phyloP scores from a whole-genome alignment of 1,140 invertebrate species.

The Rhopalosiphum maidis region DNA sequence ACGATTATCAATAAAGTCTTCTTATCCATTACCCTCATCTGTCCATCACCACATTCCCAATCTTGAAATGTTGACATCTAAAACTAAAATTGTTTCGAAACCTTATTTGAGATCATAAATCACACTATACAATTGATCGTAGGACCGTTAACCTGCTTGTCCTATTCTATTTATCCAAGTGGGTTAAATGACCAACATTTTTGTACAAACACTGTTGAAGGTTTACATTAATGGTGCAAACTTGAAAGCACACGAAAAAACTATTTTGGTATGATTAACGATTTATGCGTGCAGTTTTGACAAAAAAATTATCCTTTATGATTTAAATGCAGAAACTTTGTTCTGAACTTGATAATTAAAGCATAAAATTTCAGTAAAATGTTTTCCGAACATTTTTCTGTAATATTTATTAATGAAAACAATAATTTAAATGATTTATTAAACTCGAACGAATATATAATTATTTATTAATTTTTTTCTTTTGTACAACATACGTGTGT shows the following conservation, averaged over 20 bases:
- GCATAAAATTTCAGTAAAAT: not conserved
- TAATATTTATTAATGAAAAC: not conserved
- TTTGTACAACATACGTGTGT: not conserved
- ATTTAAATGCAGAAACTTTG: not conserved
- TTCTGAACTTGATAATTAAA: not conserved
- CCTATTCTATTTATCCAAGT: not conserved
- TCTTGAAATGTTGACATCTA: conserved; percentile 19
- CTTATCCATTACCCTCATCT: not conserved
- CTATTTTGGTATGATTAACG: not conserved
- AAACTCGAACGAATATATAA: not conserved
- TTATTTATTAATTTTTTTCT: not conserved
- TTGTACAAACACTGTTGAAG: not conserved
- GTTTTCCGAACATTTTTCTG: not conserved
- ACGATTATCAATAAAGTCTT: conserved; percentile 23
- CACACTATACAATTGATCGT: not conserved
- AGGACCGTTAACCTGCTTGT: not conserved
- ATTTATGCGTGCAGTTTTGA: not conserved
- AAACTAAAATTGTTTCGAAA: conserved; percentile 15
- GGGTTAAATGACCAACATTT: not conserved
- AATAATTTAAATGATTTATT: not conserved
- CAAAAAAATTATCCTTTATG: not conserved
- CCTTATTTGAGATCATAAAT: conserved; percentile 4
- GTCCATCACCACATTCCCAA: not conserved
- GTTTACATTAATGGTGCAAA: not conserved
- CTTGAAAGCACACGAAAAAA: conserved; percentile 6